Percentiles rank a stretch among this genome's conserved stretches.
Evolutionary conservation across 2,113 vertebrate genomes (phyloP).

Genomic region (Passerina amoena): DNA sequence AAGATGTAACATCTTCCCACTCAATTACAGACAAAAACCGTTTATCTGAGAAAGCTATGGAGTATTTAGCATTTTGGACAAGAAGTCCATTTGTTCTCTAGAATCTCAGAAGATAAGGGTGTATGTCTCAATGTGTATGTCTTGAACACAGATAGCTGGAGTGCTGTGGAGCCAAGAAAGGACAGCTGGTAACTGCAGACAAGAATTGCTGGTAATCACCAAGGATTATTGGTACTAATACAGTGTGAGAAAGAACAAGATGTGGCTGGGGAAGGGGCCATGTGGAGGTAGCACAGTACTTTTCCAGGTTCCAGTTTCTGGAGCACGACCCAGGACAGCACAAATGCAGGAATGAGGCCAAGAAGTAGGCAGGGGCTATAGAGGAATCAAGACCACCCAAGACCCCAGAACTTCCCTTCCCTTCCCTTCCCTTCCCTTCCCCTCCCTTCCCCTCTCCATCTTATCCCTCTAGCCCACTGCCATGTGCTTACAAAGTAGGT

Average conservation of each 20-base stretch:
- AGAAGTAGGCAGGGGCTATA: too few relatives aligned
- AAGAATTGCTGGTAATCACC: neutral
- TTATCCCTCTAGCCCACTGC: neutral
- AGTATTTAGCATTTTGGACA: neutral
- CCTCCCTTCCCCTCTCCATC: too few relatives aligned
- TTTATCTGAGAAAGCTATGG: neutral
- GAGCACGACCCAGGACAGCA: neutral
- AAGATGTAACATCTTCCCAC: neutral
- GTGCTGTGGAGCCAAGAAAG: neutral
- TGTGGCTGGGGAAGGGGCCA: neutral
- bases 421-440: too few relatives aligned
- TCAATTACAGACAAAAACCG: neutral
- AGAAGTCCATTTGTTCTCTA: neutral
- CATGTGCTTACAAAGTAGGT: too few relatives aligned
- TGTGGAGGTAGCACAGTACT: neutral
- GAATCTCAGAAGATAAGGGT: neutral
- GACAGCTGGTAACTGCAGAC: neutral
- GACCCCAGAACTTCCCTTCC: neutral
- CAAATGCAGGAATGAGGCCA: neutral
- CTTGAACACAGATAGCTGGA: fast-evolving
- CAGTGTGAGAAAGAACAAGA: neutral
- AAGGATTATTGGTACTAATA: neutral
- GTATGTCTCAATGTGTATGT: neutral
- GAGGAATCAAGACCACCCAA: neutral
- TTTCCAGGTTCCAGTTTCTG: neutral